Conservation (phyloP, 2,888 invertebrate genomes). For the Drosophila vallismaia region DNA sequence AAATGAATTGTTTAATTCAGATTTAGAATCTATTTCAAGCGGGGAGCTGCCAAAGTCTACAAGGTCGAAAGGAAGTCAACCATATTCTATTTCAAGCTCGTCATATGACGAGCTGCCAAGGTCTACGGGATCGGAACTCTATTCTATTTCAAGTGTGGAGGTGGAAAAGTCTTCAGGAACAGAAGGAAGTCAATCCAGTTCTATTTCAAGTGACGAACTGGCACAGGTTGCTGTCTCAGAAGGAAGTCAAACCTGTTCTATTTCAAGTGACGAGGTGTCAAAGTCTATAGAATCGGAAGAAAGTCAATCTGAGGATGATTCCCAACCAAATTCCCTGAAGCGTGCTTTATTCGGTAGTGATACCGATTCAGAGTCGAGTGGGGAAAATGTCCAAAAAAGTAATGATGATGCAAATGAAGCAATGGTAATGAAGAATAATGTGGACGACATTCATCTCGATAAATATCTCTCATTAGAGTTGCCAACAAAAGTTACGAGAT, state of each 20-base stretch:
- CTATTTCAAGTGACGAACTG: too few relatives aligned
- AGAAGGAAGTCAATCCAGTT: too few relatives aligned
- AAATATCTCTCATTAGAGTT: neutral
- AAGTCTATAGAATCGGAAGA: neutral
- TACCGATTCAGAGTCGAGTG: neutral
- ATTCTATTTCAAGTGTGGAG: too few relatives aligned
- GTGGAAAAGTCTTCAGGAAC: too few relatives aligned
- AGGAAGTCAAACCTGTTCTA: neutral
- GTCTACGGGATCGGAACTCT: neutral
- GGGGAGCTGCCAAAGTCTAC: neutral
- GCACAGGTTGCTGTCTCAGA: too few relatives aligned
- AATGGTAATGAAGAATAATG: neutral
- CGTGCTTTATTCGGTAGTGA: neutral
- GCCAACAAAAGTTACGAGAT: neutral
- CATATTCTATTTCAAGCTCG: neutral
- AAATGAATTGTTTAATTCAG: neutral
- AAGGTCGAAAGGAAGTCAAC: neutral
- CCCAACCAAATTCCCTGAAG: neutral
- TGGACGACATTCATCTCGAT: neutral
- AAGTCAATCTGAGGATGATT: neutral
- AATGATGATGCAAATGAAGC: neutral
- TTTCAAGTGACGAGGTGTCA: neutral
- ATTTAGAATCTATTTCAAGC: neutral
- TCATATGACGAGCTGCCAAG: neutral
- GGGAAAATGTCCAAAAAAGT: neutral